phyloP scores from a whole-genome alignment of 2,113 vertebrate genomes.

The Xiphorhynchus elegans region DNA sequence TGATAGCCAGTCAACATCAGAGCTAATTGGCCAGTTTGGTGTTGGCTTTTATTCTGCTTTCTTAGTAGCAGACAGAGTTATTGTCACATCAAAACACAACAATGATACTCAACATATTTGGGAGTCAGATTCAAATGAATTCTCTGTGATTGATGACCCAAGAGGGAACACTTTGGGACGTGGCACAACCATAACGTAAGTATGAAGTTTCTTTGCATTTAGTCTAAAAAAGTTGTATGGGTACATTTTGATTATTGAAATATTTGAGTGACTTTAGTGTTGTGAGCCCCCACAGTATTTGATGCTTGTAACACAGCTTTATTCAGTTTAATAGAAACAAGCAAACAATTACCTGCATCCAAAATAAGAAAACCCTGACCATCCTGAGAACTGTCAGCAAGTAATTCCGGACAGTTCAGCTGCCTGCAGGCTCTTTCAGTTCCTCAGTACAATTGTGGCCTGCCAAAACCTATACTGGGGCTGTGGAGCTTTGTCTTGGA shows the following conservation, averaged over 20 bases:
- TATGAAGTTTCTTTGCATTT: not conserved
- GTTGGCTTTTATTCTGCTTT: conserved; percentile 99
- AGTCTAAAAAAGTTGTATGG: not conserved
- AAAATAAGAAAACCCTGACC: not conserved
- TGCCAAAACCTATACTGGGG: not conserved
- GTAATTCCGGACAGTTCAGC: not conserved
- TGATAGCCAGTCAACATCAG: conserved; percentile 94
- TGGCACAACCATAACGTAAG: conserved; percentile 95
- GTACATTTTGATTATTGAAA: not conserved
- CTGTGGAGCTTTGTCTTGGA: not conserved
- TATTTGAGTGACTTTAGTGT: not conserved
- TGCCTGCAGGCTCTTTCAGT: not conserved
- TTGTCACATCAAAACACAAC: conserved; percentile 97
- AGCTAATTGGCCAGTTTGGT: conserved; percentile 97
- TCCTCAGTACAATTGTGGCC: not conserved
- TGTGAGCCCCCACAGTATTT: not conserved
- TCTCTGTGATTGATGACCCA: conserved; percentile 93
- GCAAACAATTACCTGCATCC: not conserved
- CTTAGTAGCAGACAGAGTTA: conserved; percentile 96
- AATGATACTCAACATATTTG: conserved; percentile 97
- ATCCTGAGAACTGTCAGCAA: not conserved
- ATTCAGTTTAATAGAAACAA: not conserved
- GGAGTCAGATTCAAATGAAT: conserved; percentile 97
- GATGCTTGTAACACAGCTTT: not conserved
- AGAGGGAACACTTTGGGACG: conserved; percentile 92